phyloP scores from a whole-genome alignment of 2,797 vertebrate species.

The Pseudopleuronectes americanus region DNA sequence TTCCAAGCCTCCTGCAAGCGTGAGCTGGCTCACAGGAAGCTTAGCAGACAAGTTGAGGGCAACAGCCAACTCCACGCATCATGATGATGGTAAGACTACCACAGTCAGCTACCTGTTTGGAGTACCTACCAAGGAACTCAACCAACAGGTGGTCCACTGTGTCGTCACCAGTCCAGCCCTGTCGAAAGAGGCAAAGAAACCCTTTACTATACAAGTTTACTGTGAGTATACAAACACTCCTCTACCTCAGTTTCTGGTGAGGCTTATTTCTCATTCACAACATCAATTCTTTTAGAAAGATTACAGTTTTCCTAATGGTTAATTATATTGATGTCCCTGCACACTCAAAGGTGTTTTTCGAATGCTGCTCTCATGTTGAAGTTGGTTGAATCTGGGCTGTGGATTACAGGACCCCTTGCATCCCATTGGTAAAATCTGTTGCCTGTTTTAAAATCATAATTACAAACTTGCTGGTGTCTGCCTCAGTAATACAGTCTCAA shows the following conservation, averaged over 20 bases:
- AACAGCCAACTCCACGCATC: not conserved
- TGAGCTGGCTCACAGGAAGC: slow-evolving; percentile 46
- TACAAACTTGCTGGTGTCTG: too few species aligned
- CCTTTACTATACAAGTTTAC: slow-evolving; percentile 55
- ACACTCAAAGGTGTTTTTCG: too few species aligned
- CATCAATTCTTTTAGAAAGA: too few species aligned
- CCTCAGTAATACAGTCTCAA: too few species aligned
- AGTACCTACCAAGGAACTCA: slow-evolving; percentile 46
- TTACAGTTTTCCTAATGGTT: too few species aligned
- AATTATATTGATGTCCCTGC: slow-evolving; percentile 34
- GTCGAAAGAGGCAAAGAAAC: not conserved
- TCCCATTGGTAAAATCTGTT: too few species aligned
- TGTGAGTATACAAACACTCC: slow-evolving; percentile 61
- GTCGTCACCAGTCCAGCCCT: slow-evolving; percentile 39
- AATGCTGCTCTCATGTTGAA: too few species aligned
- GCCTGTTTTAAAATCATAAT: too few species aligned
- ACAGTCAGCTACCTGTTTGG: slow-evolving; percentile 58
- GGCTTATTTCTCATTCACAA: too few species aligned
- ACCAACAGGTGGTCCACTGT: slow-evolving; percentile 51
- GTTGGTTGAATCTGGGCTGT: too few species aligned
- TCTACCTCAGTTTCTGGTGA: not conserved
- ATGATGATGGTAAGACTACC: slow-evolving; percentile 52
- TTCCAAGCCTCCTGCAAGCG: slow-evolving; percentile 58
- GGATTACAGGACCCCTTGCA: too few species aligned
- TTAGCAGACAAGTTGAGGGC: slow-evolving; percentile 8